Evolutionary conservation across 1,140 invertebrate species (phyloP).

Genomic region (Drosophila subobscura): DNA sequence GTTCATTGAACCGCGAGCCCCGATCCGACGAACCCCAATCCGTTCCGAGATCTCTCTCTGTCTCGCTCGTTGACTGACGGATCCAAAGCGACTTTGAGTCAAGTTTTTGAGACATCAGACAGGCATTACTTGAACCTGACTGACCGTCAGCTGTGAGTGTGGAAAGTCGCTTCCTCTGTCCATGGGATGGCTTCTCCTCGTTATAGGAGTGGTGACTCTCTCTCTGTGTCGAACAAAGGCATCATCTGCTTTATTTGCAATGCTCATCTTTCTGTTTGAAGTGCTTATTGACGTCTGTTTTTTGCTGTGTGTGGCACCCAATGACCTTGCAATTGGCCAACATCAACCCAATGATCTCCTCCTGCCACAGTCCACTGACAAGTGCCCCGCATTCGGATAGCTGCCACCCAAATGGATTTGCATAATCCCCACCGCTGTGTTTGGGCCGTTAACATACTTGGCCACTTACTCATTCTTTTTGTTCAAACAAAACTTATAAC

Average conservation of each 20-base stretch:
- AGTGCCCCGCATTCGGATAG: slow-evolving; percentile 28
- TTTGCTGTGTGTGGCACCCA: slow-evolving; percentile 65
- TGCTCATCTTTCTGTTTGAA: slow-evolving; percentile 39
- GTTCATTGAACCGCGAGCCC: slow-evolving; percentile 65
- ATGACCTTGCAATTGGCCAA: slow-evolving; percentile 68
- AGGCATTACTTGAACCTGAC: slow-evolving; percentile 43
- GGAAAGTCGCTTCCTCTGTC: slow-evolving; percentile 37
- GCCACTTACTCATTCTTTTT: slow-evolving; percentile 66
- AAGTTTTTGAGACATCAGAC: not conserved
- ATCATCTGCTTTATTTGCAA: slow-evolving; percentile 46
- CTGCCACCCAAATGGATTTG: slow-evolving; percentile 61
- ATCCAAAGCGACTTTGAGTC: slow-evolving; percentile 38
- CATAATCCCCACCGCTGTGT: slow-evolving; percentile 61
- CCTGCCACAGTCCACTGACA: not conserved
- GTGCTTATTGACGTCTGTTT: slow-evolving; percentile 39
- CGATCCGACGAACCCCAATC: too few relatives aligned
- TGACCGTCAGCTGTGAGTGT: slow-evolving; percentile 27
- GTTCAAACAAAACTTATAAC: slow-evolving; percentile 50
- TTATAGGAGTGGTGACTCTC: not conserved
- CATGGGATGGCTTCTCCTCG: not conserved
- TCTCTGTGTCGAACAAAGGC: slow-evolving; percentile 40
- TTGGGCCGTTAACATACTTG: slow-evolving; percentile 59
- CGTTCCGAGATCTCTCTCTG: slow-evolving; percentile 38
- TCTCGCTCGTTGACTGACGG: slow-evolving; percentile 25
- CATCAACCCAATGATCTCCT: slow-evolving; percentile 37